Conservation (phyloP, 2,888 invertebrate genomes). For the Arctia plantaginis region DNA sequence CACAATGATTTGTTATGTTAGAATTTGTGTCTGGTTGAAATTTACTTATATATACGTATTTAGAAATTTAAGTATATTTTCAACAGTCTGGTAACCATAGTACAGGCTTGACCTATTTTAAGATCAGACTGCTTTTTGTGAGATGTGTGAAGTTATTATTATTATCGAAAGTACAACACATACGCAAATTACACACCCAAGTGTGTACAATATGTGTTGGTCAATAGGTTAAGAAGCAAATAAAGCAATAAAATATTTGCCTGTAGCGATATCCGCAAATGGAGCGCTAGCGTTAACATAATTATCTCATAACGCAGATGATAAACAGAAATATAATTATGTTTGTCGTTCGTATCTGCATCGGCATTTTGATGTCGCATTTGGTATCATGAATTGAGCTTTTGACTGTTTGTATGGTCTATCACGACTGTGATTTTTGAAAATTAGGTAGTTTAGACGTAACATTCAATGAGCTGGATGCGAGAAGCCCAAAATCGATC, state of each 20-base stretch:
- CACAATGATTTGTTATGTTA: no score
- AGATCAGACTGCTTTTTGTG: neutral
- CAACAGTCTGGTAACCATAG: neutral
- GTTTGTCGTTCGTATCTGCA: neutral
- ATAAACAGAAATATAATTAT: constrained; percentile 27
- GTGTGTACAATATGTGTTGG: constrained; percentile 15
- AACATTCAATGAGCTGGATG: neutral
- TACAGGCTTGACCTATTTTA: neutral
- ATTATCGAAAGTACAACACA: neutral
- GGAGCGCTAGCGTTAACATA: constrained; percentile 33
- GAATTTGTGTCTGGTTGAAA: neutral
- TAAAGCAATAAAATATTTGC: constrained; percentile 44
- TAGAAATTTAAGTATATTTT: neutral
- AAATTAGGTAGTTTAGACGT: neutral
- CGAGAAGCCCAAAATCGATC: no score
- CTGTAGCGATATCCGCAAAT: constrained; percentile 39
- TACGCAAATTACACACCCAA: neutral
- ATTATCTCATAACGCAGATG: constrained; percentile 23
- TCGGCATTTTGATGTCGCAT: neutral
- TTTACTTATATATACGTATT: neutral
- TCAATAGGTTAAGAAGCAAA: constrained; percentile 39
- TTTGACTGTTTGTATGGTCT: neutral
- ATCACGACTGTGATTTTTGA: neutral
- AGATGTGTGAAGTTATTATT: neutral
- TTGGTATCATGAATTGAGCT: neutral